Percentiles rank a stretch among this genome's conserved stretches.
phyloP scores from a whole-genome alignment of 2,113 vertebrate species.

The Naja naja region DNA sequence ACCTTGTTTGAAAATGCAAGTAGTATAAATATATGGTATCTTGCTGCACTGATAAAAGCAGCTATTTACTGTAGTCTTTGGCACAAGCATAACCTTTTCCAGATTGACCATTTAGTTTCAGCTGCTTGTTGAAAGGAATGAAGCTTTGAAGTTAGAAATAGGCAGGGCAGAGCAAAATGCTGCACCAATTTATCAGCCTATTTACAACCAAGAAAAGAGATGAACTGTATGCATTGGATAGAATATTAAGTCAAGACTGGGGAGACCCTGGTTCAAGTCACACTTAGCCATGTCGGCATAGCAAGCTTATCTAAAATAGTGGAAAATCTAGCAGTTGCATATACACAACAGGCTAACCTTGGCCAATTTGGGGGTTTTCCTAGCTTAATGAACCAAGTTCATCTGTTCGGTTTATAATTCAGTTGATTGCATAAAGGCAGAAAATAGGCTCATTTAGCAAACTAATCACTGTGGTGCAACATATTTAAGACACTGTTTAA shows the following conservation, averaged over 20 bases:
- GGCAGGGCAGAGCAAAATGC: not conserved
- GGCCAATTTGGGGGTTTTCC: not conserved
- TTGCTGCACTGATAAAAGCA: not conserved
- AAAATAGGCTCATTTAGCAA: not conserved
- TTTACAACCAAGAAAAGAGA: not conserved
- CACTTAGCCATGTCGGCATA: not conserved
- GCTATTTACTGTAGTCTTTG: not conserved
- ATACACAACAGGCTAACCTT: not conserved
- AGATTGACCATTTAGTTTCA: not conserved
- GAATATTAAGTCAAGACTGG: not conserved
- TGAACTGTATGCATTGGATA: not conserved
- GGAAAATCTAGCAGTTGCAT: not conserved
- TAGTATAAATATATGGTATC: not conserved
- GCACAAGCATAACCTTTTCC: not conserved
- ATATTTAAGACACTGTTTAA: not conserved
- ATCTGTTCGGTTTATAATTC: not conserved
- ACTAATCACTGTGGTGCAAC: not conserved
- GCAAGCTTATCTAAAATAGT: not conserved
- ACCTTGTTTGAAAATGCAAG: not conserved
- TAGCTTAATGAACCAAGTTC: not conserved
- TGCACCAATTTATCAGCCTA: not conserved
- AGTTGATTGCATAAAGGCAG: not conserved
- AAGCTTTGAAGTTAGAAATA: not conserved
- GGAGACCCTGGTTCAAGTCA: not conserved
- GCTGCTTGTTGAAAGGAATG: not conserved